These are phyloP conservation scores for Epizoanthus stellaris DNA, from an alignment of 92 coral and sea anemone genomes.

Conservation along the genomic window DNA sequence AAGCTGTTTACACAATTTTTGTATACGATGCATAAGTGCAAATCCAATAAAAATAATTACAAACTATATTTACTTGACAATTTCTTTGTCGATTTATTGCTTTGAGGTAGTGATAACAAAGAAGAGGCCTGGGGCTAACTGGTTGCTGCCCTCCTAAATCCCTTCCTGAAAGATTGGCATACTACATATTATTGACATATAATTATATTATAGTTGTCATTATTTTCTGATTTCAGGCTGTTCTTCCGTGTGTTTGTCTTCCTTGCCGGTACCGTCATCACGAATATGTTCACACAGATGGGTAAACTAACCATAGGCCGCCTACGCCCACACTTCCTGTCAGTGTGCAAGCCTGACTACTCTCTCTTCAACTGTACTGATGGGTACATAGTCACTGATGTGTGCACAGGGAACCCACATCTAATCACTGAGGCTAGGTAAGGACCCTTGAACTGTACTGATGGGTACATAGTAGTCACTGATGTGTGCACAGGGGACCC, in stretches of 20 bases:
- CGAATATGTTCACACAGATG: constrained; percentile 86
- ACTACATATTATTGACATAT: too few species aligned
- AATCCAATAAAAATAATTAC: too few species aligned
- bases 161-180: too few species aligned
- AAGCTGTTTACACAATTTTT: too few species aligned
- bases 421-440: constrained; percentile 87
- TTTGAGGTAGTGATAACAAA: too few species aligned
- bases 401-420: constrained; percentile 86
- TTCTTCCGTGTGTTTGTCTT: constrained; percentile 70
- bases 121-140: too few species aligned
- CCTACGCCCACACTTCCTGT: constrained; percentile 89
- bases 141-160: too few species aligned
- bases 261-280: constrained; percentile 85
- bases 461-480: neutral
- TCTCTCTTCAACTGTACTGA: constrained; percentile 78
- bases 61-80: too few species aligned
- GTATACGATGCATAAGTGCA: too few species aligned
- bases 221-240: constrained; percentile 43
- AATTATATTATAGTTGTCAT: too few species aligned
- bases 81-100: too few species aligned
- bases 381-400: constrained; percentile 68
- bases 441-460: neutral
- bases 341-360: constrained; percentile 89
- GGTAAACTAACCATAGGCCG: constrained; percentile 93
- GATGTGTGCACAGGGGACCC: neutral